A percentile compares a stretch with the other conserved stretches of the same genome.
Conservation (phyloP, 2,797 vertebrate genomes). For the Aulostomus chinensis region DNA sequence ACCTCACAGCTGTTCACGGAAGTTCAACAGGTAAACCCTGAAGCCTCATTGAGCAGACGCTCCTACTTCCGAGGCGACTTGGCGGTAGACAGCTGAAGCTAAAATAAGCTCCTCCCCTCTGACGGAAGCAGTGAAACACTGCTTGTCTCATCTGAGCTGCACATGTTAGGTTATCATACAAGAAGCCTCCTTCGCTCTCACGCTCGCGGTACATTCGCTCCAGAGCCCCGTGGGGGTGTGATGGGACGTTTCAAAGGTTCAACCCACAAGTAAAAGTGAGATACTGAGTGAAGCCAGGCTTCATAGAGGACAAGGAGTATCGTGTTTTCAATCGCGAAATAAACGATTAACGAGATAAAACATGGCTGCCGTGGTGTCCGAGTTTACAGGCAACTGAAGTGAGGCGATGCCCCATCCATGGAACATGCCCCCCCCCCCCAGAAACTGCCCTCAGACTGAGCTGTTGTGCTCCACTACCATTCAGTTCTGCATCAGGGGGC, state of each 20-base stretch:
- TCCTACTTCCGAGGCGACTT: slow-evolving; percentile 11
- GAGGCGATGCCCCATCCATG: slow-evolving; percentile 64
- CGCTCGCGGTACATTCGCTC: background rate
- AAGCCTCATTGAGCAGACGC: slow-evolving; percentile 2
- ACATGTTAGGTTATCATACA: background rate
- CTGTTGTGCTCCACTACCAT: slow-evolving; percentile 60
- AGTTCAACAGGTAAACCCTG: slow-evolving; percentile 26
- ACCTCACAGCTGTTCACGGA: slow-evolving; percentile 15
- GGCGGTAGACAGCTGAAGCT: too few species aligned
- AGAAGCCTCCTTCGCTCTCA: background rate
- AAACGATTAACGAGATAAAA: too few species aligned
- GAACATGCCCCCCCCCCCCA: slow-evolving; percentile 31
- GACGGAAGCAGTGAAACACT: too few species aligned
- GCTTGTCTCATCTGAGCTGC: too few species aligned
- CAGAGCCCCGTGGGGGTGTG: background rate
- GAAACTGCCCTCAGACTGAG: slow-evolving; percentile 65
- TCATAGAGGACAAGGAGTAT: too few species aligned
- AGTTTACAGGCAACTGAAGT: slow-evolving; percentile 63
- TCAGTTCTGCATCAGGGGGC: slow-evolving; percentile 81
- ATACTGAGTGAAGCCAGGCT: too few species aligned
- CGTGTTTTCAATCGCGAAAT: too few species aligned
- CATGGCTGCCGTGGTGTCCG: too few species aligned
- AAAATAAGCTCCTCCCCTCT: too few species aligned
- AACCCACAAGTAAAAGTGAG: too few species aligned
- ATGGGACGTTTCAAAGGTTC: too few species aligned